Evolutionary conservation across 2,888 invertebrate genomes (phyloP), one percentile per base, ranked within the genome.

Genomic region (Mayetiola destructor): DNA sequence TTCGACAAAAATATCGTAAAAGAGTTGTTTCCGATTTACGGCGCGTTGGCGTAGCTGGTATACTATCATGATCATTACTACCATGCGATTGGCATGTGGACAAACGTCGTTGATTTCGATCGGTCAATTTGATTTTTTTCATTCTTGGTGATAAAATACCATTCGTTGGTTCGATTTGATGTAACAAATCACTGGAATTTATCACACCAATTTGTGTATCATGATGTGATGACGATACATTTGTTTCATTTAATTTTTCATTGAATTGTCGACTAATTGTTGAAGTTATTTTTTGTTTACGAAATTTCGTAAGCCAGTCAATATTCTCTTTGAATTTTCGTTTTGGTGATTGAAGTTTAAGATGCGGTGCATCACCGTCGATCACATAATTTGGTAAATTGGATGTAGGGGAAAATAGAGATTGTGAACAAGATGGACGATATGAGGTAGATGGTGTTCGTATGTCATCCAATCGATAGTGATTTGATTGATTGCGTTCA

Each of bases 301-400:
- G 70, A 58, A 82, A 74, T 65, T 77, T 78, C 0, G 81, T 86
- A 53, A 88, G 67, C 88, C 88, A 88, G 67, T 88, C 81, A 0
- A 81, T 75, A 61, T 81, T 79, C 55, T 79, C 79, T 60, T 77
- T 79, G 30, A 74, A 75, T 61, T 76, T 76, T 59, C 81, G 81
- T 30, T 77, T 77, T 0, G 87, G 86, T 0, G 87, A 86, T 52
- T 57, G 57, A 9, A 69, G 65, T 37, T 78, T 72, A 56, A 85
- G 67, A 67, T 88, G 88, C 0, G 88, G 88, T 0, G 88, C 88
- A 36, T 81, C 81, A 1, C 88, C 20, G 63, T 83, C 81, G 14
- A 82, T 62, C 0, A 86, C 85, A 64, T 77, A 89, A 71, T 89
- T 84, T 0, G 89, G 89, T 59, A 89, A 68, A 67, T 87, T 81